Evolutionary conservation across 2,888 invertebrate genomes (phyloP).

Genomic region (Odontocerum albicorne): DNA sequence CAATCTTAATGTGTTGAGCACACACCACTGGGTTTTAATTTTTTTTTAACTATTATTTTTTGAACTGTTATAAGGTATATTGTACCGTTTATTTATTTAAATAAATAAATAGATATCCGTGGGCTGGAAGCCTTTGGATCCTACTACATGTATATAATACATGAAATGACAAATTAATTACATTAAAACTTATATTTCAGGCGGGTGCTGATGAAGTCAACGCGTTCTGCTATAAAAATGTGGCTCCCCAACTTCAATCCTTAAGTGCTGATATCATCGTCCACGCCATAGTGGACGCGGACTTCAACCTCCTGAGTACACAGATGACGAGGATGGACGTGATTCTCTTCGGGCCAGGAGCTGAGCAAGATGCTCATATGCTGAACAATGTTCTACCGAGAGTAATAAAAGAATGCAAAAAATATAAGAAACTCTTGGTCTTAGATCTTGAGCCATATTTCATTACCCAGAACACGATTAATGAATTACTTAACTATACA

Average conservation of each 20-base stretch:
- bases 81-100: no score
- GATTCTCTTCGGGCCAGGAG: constrained; percentile 20
- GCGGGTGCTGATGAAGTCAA: constrained; percentile 91
- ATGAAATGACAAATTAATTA: no score
- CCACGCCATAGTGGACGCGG: constrained; percentile 69
- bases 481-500: constrained; percentile 68
- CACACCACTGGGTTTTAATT: no score
- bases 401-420: constrained; percentile 64
- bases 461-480: constrained; percentile 64
- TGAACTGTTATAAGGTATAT: no score
- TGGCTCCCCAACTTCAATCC: constrained; percentile 87
- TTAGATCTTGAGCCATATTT: constrained; percentile 50
- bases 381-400: constrained; percentile 60
- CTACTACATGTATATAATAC: no score
- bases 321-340: constrained; percentile 16
- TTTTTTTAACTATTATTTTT: no score
- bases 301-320: constrained; percentile 2
- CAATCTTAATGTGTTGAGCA: no score
- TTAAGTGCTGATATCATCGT: constrained; percentile 98
- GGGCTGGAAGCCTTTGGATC: no score
- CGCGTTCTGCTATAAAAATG: constrained; percentile 83
- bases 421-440: constrained; percentile 63
- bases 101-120: no score
- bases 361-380: constrained; percentile 59
- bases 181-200: constrained; percentile 41